Base-by-base conservation (phyloP, 2,888 invertebrate genomes). In the Eupeodes luniger region DNA sequence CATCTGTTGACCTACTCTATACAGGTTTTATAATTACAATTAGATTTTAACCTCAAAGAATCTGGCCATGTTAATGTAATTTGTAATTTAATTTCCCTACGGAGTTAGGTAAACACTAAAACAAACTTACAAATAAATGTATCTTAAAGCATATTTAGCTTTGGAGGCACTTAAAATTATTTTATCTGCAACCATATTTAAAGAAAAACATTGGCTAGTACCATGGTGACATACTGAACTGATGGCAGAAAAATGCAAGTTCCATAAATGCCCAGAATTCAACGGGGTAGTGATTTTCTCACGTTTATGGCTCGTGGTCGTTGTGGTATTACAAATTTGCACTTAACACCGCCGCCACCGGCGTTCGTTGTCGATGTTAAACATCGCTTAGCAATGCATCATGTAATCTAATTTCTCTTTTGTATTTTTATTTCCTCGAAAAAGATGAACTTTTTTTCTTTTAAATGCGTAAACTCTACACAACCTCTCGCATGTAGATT, bases 391-490 rank as follows among this genome's bases (percentile, higher is more conserved):
- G 40, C 53, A 44, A 70, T 49, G 55, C 77, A 78, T 81, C 85
- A 81, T 70, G 77, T 81, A 85, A 88, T 85, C 75, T 62, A 88
- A 81, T 88, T 85, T 88, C 88, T 85, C 88, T 88, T 88, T 88
- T 75, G 69, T 27, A 66, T 14, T 19, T 47, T 27, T 40, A 70
- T 88, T 88, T 81, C 88, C 88, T 40, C 40, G 40, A 40, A 40
- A 27, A 27, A 27, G 27, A 27, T 3, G 27, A 27, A 5, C 4
- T 40, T 40, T 40, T 40, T 40, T 40, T 40, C 9, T 40, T 40
- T 27, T 27, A 27, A 5, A 75, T 70, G 88, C 88, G 85, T 80
- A 64, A 67, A 57, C 55, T 34, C 16, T 9, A 11, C 4, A 11
- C n/a, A 69, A 9, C 51, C 34, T 59, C 59, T 57, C 12, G 5